Evolutionary conservation across 1,140 invertebrate species (phyloP), one percentile per base, ranked within the genome.

Genomic region (Drosophila ercepeae): DNA sequence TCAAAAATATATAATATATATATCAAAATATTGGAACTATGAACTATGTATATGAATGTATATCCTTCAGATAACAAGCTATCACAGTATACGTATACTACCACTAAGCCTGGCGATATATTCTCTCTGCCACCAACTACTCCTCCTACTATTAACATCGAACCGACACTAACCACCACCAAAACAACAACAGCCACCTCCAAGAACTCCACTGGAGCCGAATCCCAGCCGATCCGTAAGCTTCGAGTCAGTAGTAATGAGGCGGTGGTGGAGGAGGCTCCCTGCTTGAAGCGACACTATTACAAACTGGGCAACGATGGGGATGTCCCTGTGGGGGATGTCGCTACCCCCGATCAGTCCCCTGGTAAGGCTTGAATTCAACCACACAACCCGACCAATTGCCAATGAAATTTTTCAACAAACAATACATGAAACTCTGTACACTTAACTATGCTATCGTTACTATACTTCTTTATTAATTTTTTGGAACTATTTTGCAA

Each of bases 41-140:
- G 81, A 75, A 86, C 75, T 86, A 83, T 83, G 79, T 83, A 83
- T 89, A 89, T 89, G 89, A 89, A 90, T 88, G 75, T 90, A 70
- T 70, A 86, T 86, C 81, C 81, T 86, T 86, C 81, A 86, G 81
- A 86, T 86, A 86, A 86, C 81, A 79, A 76, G 57, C 69, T 73
- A 86, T 81, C 81, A 88, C 82, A 88, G 83, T 88, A 89, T 78
- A 89, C 82, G 83, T 88, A 88, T 89, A 81, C 86, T 88, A 90
- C 81, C 72, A 89, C 84, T 89, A 90, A 89, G 78, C 84, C 79
- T 82, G 84, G 67, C 72, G 89, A 82, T 76, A 84, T 86, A 84
- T 90, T 90, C 78, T 90, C 89, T 88, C 79, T 89, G 78, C 83
- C 82, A 82, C 69, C 82, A 69, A 89, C 74, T 89, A 63, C 82